phyloP scores from a whole-genome alignment of 1,140 invertebrate genomes.

The Ectropis grisescens region DNA sequence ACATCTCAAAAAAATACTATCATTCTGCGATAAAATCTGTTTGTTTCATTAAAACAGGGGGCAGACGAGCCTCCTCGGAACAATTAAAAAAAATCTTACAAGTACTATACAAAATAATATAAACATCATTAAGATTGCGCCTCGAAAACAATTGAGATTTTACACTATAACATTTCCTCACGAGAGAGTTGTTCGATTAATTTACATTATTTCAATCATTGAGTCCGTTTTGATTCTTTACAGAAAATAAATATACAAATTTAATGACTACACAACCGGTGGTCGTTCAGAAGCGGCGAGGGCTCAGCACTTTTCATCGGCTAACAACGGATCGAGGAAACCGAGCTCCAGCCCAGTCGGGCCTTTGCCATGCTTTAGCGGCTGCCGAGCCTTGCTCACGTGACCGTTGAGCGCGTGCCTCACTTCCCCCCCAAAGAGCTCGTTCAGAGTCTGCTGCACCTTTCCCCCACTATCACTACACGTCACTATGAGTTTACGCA shows the following conservation, averaged over 20 bases:
- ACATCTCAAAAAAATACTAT: conserved; percentile 63
- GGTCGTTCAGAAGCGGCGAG: conserved; percentile 47
- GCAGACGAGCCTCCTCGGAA: too few relatives aligned
- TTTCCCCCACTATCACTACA: conserved; percentile 35
- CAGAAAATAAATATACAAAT: conserved; percentile 69
- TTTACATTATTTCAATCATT: conserved; percentile 42
- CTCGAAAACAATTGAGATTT: conserved; percentile 51
- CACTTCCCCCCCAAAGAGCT: conserved; percentile 32
- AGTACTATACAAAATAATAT: conserved; percentile 72
- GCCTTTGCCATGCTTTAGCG: conserved; percentile 34
- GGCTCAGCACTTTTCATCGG: conserved; percentile 65
- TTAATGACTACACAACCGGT: conserved; percentile 52
- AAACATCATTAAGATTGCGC: conserved; percentile 53
- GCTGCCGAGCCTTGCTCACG: conserved; percentile 20
- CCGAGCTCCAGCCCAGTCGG: conserved; percentile 48
- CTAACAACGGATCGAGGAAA: conserved; percentile 65
- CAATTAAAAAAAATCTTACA: conserved; percentile 61
- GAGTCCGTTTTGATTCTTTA: conserved; percentile 48
- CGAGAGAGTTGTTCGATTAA: conserved; percentile 45
- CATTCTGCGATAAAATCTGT: conserved; percentile 55
- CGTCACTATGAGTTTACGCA: conserved; percentile 61
- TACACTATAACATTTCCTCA: conserved; percentile 45
- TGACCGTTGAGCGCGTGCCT: conserved; percentile 47
- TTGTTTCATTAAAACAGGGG: conserved; percentile 36
- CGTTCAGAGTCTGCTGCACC: conserved; percentile 46